These are phyloP conservation scores for Umimayanthus kanabou DNA, from an alignment of 92 coral and sea anemone genomes.

Conservation along the genomic window DNA sequence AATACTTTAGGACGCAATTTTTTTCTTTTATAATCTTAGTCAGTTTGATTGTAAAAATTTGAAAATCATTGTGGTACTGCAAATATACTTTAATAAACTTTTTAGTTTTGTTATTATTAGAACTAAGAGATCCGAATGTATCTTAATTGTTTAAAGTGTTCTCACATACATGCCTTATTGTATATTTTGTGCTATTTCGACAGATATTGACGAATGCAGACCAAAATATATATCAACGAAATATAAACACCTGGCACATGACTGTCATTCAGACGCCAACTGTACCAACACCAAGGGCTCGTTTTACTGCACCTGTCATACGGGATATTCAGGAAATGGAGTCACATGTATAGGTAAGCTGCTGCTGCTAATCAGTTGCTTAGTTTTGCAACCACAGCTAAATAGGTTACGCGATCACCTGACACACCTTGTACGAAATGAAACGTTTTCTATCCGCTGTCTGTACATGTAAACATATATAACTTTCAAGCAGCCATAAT, in stretches of 20 bases:
- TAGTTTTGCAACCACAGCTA: no score
- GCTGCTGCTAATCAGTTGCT: no score
- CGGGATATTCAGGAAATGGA: slow-evolving; percentile 93
- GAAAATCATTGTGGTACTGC: no score
- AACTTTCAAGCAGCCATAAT: no score
- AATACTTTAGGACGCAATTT: background rate
- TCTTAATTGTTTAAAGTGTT: background rate
- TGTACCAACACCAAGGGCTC: slow-evolving; percentile 92
- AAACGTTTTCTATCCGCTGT: no score
- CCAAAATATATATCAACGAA: slow-evolving; percentile 48
- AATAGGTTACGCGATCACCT: no score
- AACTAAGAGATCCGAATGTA: background rate
- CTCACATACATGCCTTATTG: background rate
- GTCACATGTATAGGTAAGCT: slow-evolving; percentile 78
- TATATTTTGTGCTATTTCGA: background rate
- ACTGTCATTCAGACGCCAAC: slow-evolving; percentile 83
- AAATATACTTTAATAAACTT: no score
- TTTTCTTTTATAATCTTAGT: no score
- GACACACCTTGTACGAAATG: no score
- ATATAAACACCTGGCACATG: slow-evolving; percentile 62
- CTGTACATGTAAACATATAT: no score
- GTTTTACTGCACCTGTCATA: slow-evolving; percentile 83
- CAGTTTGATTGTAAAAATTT: no score
- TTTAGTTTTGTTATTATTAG: no score
- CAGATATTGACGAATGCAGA: slow-evolving; percentile 71